Base-by-base conservation (phyloP, 2,797 vertebrate species). In the Tenualosa ilisha region DNA sequence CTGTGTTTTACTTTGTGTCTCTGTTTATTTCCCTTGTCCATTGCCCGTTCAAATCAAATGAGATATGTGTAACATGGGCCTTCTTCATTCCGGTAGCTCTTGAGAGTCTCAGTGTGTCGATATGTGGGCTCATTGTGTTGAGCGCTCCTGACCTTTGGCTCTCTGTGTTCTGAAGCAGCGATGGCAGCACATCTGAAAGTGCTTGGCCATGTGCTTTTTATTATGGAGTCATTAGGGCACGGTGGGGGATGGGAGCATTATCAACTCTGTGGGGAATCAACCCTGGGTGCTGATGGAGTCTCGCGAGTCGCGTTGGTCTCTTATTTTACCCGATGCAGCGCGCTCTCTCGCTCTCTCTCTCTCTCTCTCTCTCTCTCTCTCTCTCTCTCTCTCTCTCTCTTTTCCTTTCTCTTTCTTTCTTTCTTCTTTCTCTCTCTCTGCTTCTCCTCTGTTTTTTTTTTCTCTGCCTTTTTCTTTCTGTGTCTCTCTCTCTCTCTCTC, bases 161-260 rank as follows among this genome's bases (percentile, higher is more conserved):
- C 72, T 17, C 84, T 84, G 31, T 50, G 13, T 61, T 59, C 53
- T 81, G 40, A 11, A 86, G 79, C 68, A 82, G 82, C 84, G 37
- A 86, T 3, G 84, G 86, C 86, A 89, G 89, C 90, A 31, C 92
- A 92, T 93, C 93, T 94, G 93, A 93, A 92, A 95, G 90, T 93
- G 91, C 90, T 94, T 91, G 90, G 85, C 88, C 94, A 94, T 95
- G 93, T 95, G 95, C 89, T 88, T 93, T 94, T 94, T 93, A 94
- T 95, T 95, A 94, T 85, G 87, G 84, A 92, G 91, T 79, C 88
- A 89, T 94, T 92, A 92, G 89, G 90, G 87, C 88, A 89, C 83
- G 13, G 53, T 24, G 85, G 85, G 92, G 92, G 92, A 90, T 84
- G 91, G 90, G 88, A 85, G 83, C 85, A 83, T 93, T 90, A 85